These are phyloP conservation scores for Pteronotus mesoamericanus DNA, from an alignment of 2,797 vertebrate species.

Conservation along the genomic window DNA sequence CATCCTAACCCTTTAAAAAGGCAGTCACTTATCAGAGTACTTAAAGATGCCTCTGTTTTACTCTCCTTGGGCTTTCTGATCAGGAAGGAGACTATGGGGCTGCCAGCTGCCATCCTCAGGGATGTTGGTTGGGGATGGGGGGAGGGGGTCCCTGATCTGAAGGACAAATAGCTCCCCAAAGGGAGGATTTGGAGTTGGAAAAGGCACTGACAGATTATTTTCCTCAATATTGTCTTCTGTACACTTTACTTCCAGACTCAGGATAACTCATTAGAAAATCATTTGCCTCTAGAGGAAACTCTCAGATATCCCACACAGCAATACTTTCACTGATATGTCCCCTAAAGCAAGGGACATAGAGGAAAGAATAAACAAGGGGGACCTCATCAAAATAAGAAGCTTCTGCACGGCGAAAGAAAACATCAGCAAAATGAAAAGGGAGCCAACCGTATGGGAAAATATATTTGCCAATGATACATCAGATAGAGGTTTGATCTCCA, in stretches of 20 bases:
- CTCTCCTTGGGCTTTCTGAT: not conserved
- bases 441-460: too few species aligned
- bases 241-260: not conserved
- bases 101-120: not conserved
- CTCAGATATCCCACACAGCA: too few species aligned
- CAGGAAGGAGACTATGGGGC: not conserved
- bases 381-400: too few species aligned
- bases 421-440: too few species aligned
- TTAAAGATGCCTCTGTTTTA: not conserved
- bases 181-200: not conserved
- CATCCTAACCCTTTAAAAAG: not conserved
- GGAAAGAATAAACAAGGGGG: too few species aligned
- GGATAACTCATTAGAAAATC: not conserved
- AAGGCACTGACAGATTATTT: not conserved
- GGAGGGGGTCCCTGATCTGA: not conserved
- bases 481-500: too few species aligned
- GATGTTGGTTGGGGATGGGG: not conserved
- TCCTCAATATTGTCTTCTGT: not conserved
- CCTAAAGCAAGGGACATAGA: too few species aligned
- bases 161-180: not conserved
- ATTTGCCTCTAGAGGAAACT: conserved; percentile 24
- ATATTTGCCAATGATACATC: too few species aligned
- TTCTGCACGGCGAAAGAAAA: too few species aligned
- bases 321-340: too few species aligned
- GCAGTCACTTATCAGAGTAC: not conserved